A percentile compares a stretch with the other conserved stretches of the same genome.
These are phyloP conservation scores for Pogonocherus hispidulus DNA, from an alignment of 2,888 invertebrate genomes.

Conservation along the genomic window DNA sequence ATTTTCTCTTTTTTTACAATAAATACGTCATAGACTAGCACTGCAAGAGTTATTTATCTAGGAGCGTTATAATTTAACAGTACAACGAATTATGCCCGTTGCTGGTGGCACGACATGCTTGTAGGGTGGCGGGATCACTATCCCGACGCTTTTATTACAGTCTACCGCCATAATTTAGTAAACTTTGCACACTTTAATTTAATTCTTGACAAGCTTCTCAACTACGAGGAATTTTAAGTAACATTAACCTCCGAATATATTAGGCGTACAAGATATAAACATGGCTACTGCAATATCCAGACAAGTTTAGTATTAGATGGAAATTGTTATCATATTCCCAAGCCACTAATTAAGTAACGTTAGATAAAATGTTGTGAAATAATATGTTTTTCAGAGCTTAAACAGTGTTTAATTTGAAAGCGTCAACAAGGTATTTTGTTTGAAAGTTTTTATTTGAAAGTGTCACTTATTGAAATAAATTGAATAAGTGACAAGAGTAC, in stretches of 20 bases:
- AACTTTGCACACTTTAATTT: constrained; percentile 51
- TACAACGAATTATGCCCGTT: constrained; percentile 34
- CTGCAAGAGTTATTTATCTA: neutral
- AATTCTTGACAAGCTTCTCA: constrained; percentile 50
- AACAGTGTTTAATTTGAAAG: no score
- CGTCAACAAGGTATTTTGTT: no score
- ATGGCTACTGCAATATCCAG: constrained; percentile 16
- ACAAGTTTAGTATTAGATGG: constrained; percentile 4
- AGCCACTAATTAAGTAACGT: neutral
- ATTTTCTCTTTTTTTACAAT: neutral
- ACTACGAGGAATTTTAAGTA: constrained; percentile 45
- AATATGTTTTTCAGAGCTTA: neutral
- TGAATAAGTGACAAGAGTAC: no score
- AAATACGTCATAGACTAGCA: neutral
- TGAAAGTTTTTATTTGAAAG: no score
- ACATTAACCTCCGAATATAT: constrained; percentile 48
- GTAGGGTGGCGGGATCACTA: constrained; percentile 41
- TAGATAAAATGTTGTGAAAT: neutral
- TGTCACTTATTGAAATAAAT: no score
- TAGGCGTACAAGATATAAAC: constrained; percentile 37
- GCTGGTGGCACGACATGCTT: constrained; percentile 28
- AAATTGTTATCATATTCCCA: neutral
- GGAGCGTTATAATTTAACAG: constrained; percentile 40
- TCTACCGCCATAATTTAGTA: constrained; percentile 45
- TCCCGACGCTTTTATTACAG: constrained; percentile 45